These are phyloP conservation scores for Anhinga anhinga DNA, from an alignment of 2,113 vertebrate species.

Conservation along the genomic window DNA sequence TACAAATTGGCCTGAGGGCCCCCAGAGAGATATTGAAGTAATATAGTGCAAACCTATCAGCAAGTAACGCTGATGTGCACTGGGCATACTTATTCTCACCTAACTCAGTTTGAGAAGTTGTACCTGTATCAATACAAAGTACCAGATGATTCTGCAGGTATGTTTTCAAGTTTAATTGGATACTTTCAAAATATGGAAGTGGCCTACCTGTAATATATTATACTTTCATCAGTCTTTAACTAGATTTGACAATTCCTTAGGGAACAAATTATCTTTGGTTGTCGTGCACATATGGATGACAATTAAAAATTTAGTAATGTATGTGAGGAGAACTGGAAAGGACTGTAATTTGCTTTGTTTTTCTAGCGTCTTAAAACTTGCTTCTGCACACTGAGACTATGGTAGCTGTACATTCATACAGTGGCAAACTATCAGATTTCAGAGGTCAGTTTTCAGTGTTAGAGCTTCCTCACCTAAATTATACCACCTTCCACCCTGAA, in stretches of 20 bases:
- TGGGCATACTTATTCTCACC: not conserved
- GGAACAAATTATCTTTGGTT: not conserved
- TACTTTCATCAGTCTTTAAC: not conserved
- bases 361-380: not conserved
- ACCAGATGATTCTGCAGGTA: not conserved
- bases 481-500: not conserved
- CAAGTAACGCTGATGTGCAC: not conserved
- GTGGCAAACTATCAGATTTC: not conserved
- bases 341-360: not conserved
- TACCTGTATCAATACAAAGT: not conserved
- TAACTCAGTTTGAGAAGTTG: not conserved
- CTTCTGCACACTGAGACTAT: not conserved
- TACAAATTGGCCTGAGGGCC: not conserved
- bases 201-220: not conserved
- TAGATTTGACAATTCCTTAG: not conserved
- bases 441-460: not conserved
- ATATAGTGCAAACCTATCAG: not conserved
- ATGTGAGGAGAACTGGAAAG: not conserved
- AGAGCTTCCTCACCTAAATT: not conserved
- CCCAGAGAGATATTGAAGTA: not conserved
- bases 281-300: not conserved
- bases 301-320: not conserved
- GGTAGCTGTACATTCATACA: accelerated
- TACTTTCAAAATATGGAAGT: not conserved
- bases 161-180: not conserved